phyloP scores from a whole-genome alignment of 2,113 vertebrate genomes.

The Pangasianodon gigas region DNA sequence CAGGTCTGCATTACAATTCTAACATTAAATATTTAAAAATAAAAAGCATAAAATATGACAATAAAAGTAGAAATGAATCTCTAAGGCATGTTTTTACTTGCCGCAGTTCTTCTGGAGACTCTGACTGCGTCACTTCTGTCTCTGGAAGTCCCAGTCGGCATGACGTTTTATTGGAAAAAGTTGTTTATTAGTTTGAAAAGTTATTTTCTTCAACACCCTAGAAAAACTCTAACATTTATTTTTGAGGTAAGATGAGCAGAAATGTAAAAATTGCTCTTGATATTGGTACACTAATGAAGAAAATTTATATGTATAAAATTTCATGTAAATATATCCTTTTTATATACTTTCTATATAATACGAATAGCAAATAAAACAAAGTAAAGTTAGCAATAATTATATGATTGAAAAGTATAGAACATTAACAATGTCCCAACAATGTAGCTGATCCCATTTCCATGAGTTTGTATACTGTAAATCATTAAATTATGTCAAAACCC shows the following conservation, averaged over 20 bases:
- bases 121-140: not conserved
- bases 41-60: not conserved
- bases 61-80: not conserved
- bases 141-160: not conserved
- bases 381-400: too few relatives aligned
- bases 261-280: not conserved
- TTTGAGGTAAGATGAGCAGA: not conserved
- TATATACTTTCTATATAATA: too few relatives aligned
- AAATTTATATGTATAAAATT: too few relatives aligned
- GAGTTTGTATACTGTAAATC: too few relatives aligned
- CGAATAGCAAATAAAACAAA: too few relatives aligned
- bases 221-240: not conserved
- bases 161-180: not conserved
- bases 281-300: too few relatives aligned
- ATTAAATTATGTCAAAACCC: too few relatives aligned
- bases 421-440: too few relatives aligned
- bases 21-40: not conserved
- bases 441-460: too few relatives aligned
- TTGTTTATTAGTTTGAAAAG: conserved; percentile 1
- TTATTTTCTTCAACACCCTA: not conserved
- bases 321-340: too few relatives aligned
- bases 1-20: not conserved
- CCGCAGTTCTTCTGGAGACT: not conserved
- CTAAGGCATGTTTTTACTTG: not conserved
- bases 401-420: too few relatives aligned